These are phyloP conservation scores for Scaptomyza hsui DNA, from an alignment of 1,140 invertebrate genomes.

Conservation along the genomic window DNA sequence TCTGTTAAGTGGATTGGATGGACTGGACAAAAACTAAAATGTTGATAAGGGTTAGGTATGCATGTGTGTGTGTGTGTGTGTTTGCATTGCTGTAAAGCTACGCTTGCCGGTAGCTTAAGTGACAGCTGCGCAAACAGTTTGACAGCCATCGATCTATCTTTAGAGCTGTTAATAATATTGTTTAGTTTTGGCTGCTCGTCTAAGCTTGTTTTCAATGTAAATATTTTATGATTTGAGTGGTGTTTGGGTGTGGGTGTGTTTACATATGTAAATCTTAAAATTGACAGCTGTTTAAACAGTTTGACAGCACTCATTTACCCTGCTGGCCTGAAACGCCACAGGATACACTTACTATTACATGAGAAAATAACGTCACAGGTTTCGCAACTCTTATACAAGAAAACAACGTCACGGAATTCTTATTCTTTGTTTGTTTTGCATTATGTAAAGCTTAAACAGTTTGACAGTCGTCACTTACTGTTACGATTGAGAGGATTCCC, in stretches of 20 bases:
- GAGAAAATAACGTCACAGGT: neutral
- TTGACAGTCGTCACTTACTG: neutral
- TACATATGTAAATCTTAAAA: neutral
- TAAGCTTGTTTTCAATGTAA: neutral
- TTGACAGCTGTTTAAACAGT: neutral
- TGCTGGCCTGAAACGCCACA: too few relatives aligned
- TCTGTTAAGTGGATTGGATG: constrained; percentile 35
- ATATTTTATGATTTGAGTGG: neutral
- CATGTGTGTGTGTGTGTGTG: constrained; percentile 4
- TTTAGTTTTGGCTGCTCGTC: neutral
- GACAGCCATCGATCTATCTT: neutral
- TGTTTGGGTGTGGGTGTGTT: neutral
- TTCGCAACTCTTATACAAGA: too few relatives aligned
- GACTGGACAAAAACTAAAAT: constrained; percentile 49
- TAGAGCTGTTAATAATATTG: constrained; percentile 3
- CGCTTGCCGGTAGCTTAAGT: constrained; percentile 2
- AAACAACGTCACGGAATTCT: too few relatives aligned
- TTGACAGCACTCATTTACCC: neutral
- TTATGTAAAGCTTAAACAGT: too few relatives aligned
- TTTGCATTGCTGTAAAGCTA: neutral
- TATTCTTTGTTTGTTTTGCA: too few relatives aligned
- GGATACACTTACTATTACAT: too few relatives aligned
- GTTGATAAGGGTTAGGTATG: constrained; percentile 32
- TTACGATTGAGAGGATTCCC: too few relatives aligned
- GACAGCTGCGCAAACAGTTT: constrained; percentile 13